Evolutionary conservation across 1,140 invertebrate genomes (phyloP).

Genomic region (Drosophila ogumai): DNA sequence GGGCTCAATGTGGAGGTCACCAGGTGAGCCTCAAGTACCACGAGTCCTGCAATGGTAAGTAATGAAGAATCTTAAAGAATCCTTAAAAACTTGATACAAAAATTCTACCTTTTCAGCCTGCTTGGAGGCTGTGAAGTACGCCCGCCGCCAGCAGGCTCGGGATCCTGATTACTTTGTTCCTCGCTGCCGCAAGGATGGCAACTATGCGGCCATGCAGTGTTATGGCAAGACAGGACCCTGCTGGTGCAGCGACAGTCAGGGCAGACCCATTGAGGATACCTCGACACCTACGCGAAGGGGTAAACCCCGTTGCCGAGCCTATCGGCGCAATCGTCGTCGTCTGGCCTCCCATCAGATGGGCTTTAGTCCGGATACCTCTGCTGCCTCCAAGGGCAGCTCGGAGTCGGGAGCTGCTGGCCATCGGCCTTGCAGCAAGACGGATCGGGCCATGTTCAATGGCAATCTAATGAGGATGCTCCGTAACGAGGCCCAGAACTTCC

Average conservation of each 20-base stretch:
- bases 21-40: slow-evolving; percentile 89
- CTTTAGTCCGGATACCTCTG: slow-evolving; percentile 32
- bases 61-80: neutral
- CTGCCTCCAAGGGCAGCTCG: slow-evolving; percentile 39
- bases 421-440: slow-evolving; percentile 88
- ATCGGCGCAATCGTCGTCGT: slow-evolving; percentile 80
- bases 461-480: slow-evolving; percentile 93
- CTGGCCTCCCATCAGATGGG: slow-evolving; percentile 63
- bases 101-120: slow-evolving; percentile 55
- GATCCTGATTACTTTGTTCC: slow-evolving; percentile 87
- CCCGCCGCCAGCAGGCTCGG: slow-evolving; percentile 64
- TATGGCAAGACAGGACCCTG: slow-evolving; percentile 88
- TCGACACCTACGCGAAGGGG: slow-evolving; percentile 87
- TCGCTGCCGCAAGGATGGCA: slow-evolving; percentile 92
- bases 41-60: slow-evolving; percentile 89
- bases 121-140: slow-evolving; percentile 74
- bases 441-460: slow-evolving; percentile 91
- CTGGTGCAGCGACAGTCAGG: slow-evolving; percentile 92
- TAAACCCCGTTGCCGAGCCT: slow-evolving; percentile 88
- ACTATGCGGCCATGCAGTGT: slow-evolving; percentile 93
- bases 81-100: neutral
- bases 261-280: slow-evolving; percentile 91
- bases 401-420: slow-evolving; percentile 50
- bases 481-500: slow-evolving; percentile 89
- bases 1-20: slow-evolving; percentile 90